Percentiles rank a stretch among this genome's conserved stretches.
Conservation (phyloP, 2,888 invertebrate species). For the Fissipunctia ypsillon region DNA sequence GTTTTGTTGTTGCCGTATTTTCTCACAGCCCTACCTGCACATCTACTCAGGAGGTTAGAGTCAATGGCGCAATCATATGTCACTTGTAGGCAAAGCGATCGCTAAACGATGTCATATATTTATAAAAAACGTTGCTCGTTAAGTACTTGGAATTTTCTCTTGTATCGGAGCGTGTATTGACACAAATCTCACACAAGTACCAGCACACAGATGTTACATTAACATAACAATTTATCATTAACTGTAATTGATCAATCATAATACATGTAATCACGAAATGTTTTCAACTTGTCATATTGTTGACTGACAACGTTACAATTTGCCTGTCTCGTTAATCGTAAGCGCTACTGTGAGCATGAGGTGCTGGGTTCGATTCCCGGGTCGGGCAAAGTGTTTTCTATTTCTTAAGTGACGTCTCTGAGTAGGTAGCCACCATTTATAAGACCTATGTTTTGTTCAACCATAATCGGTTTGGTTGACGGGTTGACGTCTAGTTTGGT, state of each 20-base stretch:
- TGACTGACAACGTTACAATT: background rate
- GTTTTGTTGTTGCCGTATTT: conserved; percentile 1
- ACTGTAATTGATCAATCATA: background rate
- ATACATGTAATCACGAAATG: too few species aligned
- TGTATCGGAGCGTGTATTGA: background rate
- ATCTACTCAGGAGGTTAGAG: background rate
- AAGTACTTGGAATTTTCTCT: background rate
- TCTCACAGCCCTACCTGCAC: conserved; percentile 32
- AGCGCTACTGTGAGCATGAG: too few species aligned
- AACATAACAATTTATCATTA: background rate
- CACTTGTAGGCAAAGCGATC: conserved; percentile 16
- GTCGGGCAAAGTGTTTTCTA: too few species aligned
- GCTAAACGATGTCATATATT: conserved; percentile 1
- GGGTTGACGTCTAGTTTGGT: too few species aligned
- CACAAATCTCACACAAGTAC: background rate
- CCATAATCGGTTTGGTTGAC: too few species aligned
- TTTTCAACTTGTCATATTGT: background rate
- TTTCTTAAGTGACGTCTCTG: too few species aligned
- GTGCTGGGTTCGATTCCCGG: too few species aligned
- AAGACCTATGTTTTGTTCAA: too few species aligned
- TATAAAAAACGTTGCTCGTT: background rate
- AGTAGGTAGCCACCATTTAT: too few species aligned
- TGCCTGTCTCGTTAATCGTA: too few species aligned
- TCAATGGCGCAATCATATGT: conserved; percentile 28
- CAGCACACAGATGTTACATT: background rate